Base-by-base conservation (phyloP, 2,113 vertebrate genomes). In the Hirundichthys speculiger region DNA sequence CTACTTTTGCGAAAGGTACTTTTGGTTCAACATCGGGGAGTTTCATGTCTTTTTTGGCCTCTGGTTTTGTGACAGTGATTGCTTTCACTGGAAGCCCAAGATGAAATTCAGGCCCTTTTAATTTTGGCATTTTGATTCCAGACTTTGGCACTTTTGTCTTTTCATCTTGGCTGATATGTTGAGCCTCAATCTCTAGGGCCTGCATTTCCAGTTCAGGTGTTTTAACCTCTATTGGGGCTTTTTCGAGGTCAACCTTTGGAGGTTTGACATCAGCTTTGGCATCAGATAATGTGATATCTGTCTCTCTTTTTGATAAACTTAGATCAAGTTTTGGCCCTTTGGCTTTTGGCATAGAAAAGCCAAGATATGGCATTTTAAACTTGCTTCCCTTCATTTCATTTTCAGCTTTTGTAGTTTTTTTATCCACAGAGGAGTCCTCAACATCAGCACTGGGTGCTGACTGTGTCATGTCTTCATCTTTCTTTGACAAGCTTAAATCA, bases 331-430 rank as follows among this genome's bases (percentile, higher is more conserved):
- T 66, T 34, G 77, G 64, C 0, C 50, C 65, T 51, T 75, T 82
- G 1, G 70, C 65, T 27, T 83, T 75, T 49, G 87, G 71, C 41
- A 71, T 56, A 52, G 77, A 63, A 19, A 89, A 59, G 1, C 77
- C 75, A 19, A 89, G 20, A n/a, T 15, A 60, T 61, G 57, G 69
- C 53, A 82, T 45, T 68, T 79, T 78, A 11, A 79, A 83, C 45
- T 73, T 63, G 14, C 48, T 47, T 41, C 56, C 48, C 7, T 64
- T 43, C 43, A 13, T 54, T 16, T 46, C 57, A 19, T 21, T 13
- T 16, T 60, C 57, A 16, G 19, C 2, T 72, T 13, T 45, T 10
- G 16, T 16, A 45, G n/a, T 16, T 11, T 45, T 45, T 45, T 11
- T 7, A n/a, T 45, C n/a, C 9, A 9, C 9, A n/a, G 18, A 18